These are phyloP conservation scores for Corythornis madagascariensis DNA, from an alignment of 2,113 vertebrate species.

Conservation along the genomic window DNA sequence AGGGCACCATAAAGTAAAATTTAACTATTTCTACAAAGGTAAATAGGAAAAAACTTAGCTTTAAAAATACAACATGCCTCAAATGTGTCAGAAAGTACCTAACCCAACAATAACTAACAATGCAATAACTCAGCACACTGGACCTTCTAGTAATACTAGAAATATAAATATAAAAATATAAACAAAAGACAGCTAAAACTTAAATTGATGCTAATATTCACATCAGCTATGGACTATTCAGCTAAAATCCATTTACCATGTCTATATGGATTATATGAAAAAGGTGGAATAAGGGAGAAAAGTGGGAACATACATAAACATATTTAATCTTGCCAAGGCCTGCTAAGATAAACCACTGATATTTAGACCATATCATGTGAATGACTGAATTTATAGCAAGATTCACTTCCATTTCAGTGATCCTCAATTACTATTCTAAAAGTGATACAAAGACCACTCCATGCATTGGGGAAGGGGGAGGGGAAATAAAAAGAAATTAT, in stretches of 20 bases:
- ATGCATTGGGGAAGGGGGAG: too few species aligned
- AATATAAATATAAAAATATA: too few species aligned
- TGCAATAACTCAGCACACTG: background rate
- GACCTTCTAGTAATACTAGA: background rate
- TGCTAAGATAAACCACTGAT: background rate
- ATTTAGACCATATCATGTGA: background rate
- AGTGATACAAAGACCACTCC: background rate
- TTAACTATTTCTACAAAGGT: background rate
- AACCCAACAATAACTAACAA: background rate
- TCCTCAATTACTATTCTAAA: background rate
- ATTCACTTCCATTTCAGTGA: background rate
- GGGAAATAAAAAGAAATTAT: background rate
- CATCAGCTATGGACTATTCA: background rate
- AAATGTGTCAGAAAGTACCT: background rate
- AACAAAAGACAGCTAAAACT: background rate
- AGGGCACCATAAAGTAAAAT: background rate
- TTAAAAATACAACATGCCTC: background rate
- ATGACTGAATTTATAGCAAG: background rate
- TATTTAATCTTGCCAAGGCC: background rate
- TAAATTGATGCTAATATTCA: background rate
- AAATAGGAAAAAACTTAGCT: background rate
- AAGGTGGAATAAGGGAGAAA: background rate
- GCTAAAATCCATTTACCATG: background rate
- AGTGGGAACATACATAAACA: background rate
- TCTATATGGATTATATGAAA: background rate